Evolutionary conservation across 2,888 invertebrate species (phyloP), one percentile per base, ranked within the genome.

Genomic region (Matsumyia berberina): DNA sequence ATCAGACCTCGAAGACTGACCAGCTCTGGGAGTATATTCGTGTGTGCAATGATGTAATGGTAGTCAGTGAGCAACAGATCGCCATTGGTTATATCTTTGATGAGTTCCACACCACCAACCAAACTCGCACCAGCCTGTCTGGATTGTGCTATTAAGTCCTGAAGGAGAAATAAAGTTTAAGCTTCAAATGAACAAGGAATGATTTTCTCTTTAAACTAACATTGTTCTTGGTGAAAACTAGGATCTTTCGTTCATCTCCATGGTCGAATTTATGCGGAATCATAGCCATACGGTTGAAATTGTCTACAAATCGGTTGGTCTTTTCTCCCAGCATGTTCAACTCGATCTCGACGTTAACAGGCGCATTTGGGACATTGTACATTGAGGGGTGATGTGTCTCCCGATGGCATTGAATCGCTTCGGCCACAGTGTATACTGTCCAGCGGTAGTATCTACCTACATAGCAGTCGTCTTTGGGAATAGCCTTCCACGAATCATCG

Each of bases 331-430:
- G 93, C 96, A 98, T 96, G 89, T 98, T 95, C 3, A 98, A 90
- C 90, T 98, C 97, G 74, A 98, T 92, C 39, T 93, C 92, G 2
- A 96, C 94, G 86, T 93, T 93, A 0, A 98, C 90, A 11, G 94
- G 92, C 0, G 96, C 95, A 90, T 95, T 93, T 0, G 96, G 96
- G 39, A 93, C 92, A 91, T 98, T 96, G 88, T 94, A 96, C 92
- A 97, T 95, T 0, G 95, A 94, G 0, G 97, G 96, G 90, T 97
- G 95, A 90, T 97, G 96, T 0, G 95, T 94, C 91, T 98, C 96
- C 57, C 95, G 93, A 88, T 97, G 96, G 76, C 94, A 94, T 83
- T 94, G 92, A 11, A 98, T 93, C 0, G 97, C 97, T 88, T 97
- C 96, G 12, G 93, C 92, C 1, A 97, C 94, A 0, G 95, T 91